Percentiles rank a stretch among this genome's conserved stretches.
These are phyloP conservation scores for Conomelus anceps DNA, from an alignment of 2,888 invertebrate species.

Conservation along the genomic window DNA sequence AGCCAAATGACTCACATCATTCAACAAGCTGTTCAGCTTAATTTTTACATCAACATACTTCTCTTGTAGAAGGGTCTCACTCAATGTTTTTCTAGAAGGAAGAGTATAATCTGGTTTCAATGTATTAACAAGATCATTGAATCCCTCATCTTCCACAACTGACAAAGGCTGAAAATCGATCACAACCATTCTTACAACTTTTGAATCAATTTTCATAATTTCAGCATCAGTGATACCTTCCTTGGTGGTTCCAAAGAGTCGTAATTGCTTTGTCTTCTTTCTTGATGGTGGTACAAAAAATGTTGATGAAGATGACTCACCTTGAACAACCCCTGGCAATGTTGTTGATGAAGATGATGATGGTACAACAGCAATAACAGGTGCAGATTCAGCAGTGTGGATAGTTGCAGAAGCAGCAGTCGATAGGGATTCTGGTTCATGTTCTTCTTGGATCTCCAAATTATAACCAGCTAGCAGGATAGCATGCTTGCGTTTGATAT, in stretches of 20 bases:
- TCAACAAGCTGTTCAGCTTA: conserved; percentile 28
- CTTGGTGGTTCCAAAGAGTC: neutral
- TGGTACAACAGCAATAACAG: neutral
- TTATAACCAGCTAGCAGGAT: neutral
- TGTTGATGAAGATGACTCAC: neutral
- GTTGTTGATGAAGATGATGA: neutral
- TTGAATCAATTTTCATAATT: neutral
- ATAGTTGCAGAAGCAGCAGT: neutral
- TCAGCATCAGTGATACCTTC: neutral
- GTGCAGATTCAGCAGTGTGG: neutral
- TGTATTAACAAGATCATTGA: neutral
- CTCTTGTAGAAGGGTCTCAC: neutral
- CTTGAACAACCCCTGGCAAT: neutral
- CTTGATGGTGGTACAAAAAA: neutral
- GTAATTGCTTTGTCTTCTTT: neutral
- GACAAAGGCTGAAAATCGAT: neutral
- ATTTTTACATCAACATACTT: neutral
- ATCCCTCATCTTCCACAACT: neutral
- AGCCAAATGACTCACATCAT: conserved; percentile 27
- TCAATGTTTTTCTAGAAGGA: neutral
- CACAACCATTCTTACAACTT: neutral
- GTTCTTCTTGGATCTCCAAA: neutral
- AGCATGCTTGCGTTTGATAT: neutral
- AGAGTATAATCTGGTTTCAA: neutral
- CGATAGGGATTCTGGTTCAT: too few species aligned